Base-by-base conservation (phyloP, 1,140 invertebrate genomes). In the Ceratina australensis region DNA sequence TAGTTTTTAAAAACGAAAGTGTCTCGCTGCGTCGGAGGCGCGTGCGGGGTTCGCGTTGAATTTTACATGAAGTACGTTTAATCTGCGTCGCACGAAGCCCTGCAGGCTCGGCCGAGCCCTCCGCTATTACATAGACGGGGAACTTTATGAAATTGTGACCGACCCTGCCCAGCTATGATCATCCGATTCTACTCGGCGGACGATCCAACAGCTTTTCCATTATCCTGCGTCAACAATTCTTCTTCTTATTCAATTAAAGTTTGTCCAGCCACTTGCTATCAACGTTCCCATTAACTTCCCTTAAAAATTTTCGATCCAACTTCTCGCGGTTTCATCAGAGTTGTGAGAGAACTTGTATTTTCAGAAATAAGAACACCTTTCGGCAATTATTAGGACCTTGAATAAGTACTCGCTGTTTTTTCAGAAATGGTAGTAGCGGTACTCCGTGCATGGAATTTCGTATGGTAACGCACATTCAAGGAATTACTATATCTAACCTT, bases 1-100 rank as follows among this genome's bases (percentile, higher is more conserved):
- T 2, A 47, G 22, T 77, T 74, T 75, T 28, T 33, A 72, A 71
- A 63, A 78, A 72, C 50, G 60, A 57, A 78, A 78, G 69, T 72
- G 63, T 20, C 49, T 52, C 13, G 59, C 24, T 33, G 71, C 60
- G 52, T n/a, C 52, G 68, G 22, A 18, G 65, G 47, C 15, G 65
- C 63, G 52, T 42, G 54, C 69, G 68, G 49, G 71, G 33, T 42
- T 80, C 57, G 33, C 49, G 66, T 80, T 79, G 78, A 82, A 79
- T 82, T 80, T 80, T 72, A 72, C 78, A 82, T 80, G 81, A 82
- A 80, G 61, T 72, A 65, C 76, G 68, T 80, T 80, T 80, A 82
- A 80, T 79, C 81, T 75, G 78, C 72, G 72, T 69, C 72, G 78
- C 72, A 66, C 67, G 80, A 82, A 82, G 80, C 78, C 78, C 72